Conservation (phyloP, 2,888 invertebrate genomes). For the Patella depressa region DNA sequence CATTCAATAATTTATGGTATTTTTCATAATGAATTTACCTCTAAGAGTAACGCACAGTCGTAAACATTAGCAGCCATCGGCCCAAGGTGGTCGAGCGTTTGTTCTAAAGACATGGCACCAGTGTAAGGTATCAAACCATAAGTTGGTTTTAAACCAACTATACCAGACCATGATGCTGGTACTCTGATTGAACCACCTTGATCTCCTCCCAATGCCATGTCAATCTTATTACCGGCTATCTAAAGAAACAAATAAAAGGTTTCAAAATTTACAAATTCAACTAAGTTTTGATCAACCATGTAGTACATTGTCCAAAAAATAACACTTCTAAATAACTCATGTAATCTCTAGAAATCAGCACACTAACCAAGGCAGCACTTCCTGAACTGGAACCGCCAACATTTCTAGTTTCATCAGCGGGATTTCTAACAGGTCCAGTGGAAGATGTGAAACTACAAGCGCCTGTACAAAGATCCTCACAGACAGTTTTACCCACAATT, state of each 20-base stretch:
- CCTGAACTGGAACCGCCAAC: slow-evolving; percentile 65
- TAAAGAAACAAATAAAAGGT: slow-evolving; percentile 23
- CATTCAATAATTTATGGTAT: too few relatives aligned
- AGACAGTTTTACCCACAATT: slow-evolving; percentile 62
- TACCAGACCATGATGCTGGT: slow-evolving; percentile 62
- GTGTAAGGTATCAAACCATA: slow-evolving; percentile 67
- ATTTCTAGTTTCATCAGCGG: slow-evolving; percentile 43
- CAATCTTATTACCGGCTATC: slow-evolving; percentile 58
- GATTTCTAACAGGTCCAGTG: slow-evolving; percentile 59
- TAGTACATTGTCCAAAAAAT: too few relatives aligned
- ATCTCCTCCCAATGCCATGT: slow-evolving; percentile 66
- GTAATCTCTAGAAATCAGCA: too few relatives aligned
- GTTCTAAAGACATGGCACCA: slow-evolving; percentile 55
- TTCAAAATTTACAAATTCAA: too few relatives aligned
- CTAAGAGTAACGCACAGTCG: slow-evolving; percentile 64
- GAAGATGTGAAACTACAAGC: slow-evolving; percentile 55
- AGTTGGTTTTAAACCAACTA: slow-evolving; percentile 67
- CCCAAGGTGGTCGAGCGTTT: slow-evolving; percentile 62
- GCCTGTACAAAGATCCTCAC: slow-evolving; percentile 61
- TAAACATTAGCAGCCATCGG: slow-evolving; percentile 65
- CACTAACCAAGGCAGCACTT: slow-evolving; percentile 55
- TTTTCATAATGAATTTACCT: slow-evolving; percentile 42
- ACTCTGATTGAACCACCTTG: slow-evolving; percentile 68
- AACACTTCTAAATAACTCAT: too few relatives aligned
- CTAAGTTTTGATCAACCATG: too few relatives aligned